Percentiles rank a stretch among this genome's conserved stretches.
These are phyloP conservation scores for Silurus meridionalis DNA, from an alignment of 2,113 vertebrate species.

Conservation along the genomic window DNA sequence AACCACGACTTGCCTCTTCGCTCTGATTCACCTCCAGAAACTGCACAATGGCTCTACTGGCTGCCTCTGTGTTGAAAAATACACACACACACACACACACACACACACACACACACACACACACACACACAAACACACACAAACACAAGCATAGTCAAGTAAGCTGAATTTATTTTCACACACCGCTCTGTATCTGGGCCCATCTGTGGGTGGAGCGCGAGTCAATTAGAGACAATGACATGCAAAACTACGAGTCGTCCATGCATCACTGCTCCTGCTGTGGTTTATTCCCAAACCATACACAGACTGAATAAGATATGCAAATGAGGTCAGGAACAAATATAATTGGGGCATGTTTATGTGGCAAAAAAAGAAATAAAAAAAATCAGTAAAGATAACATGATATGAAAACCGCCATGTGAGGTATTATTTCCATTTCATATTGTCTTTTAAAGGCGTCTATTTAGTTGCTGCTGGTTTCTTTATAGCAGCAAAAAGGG, in stretches of 20 bases:
- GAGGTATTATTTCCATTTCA: neutral
- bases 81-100: constrained; percentile 38
- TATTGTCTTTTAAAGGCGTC: neutral
- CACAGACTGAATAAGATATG: neutral
- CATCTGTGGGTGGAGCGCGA: constrained; percentile 32
- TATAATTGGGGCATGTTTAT: neutral
- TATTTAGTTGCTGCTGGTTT: neutral
- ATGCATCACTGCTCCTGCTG: neutral
- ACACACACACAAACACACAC: constrained; percentile 41
- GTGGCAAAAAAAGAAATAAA: neutral
- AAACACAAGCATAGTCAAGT: constrained; percentile 6
- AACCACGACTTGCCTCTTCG: constrained; percentile 95
- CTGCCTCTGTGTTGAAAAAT: constrained; percentile 80
- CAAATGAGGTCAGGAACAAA: neutral
- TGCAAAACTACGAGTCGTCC: constrained; percentile 15
- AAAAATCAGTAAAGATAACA: neutral
- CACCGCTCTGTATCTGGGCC: constrained; percentile 10
- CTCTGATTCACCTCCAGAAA: constrained; percentile 99
- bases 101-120: constrained; percentile 26
- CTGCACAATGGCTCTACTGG: constrained; percentile 96
- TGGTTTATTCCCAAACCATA: neutral
- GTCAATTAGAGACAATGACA: constrained; percentile 46
- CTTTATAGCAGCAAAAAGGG: no score
- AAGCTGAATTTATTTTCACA: constrained; percentile 44
- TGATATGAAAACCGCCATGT: neutral